Evolutionary conservation across 2,888 invertebrate species (phyloP), one percentile per base, ranked within the genome.

Genomic region (Cantharis flavilabris): DNA sequence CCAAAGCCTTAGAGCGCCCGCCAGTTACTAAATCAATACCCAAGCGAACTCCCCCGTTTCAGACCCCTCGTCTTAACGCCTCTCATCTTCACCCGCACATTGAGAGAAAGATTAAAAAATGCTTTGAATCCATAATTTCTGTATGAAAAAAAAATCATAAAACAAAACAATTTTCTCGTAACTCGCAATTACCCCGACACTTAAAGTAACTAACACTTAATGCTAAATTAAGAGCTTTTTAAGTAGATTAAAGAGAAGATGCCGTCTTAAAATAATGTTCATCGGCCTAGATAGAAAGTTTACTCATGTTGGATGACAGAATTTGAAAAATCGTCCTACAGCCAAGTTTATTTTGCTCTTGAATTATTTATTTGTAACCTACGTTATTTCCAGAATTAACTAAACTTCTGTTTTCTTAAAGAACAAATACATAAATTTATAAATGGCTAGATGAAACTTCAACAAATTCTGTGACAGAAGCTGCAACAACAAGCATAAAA

Each of bases 21-120:
- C 88, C 86, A 88, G 88, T 88, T 88, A 88, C 88, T 88, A 88
- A 88, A 88, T 88, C 88, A 88, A 88, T 88, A 88, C 88, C 86
- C 84, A 84, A 83, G 83, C 84, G 81, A 79, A 80, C 79, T 76
- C 79, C 73, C 80, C 78, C 80, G 81, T 79, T 80, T 75, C 80
- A 76, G 72, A 79, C 80, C 82, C 79, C 80, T 77, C 79, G 75
- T 80, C 80, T 73, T 76, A 79, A 78, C 78, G 77, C 77, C 77
- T 78, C 80, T 81, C 80, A 82, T 81, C 80, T 82, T 81, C 80
- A 80, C 81, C 80, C 80, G 74, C 80, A 76, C 78, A 80, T 80
- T 72, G 71, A 71, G 70, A 81, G 76, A 78, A 67, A 67, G 65
- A 67, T 67, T 67, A 67, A 67, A 67, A 67, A 67, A 23, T 67